Conservation (phyloP, 2,888 invertebrate species). For the Epinotia ramella region DNA sequence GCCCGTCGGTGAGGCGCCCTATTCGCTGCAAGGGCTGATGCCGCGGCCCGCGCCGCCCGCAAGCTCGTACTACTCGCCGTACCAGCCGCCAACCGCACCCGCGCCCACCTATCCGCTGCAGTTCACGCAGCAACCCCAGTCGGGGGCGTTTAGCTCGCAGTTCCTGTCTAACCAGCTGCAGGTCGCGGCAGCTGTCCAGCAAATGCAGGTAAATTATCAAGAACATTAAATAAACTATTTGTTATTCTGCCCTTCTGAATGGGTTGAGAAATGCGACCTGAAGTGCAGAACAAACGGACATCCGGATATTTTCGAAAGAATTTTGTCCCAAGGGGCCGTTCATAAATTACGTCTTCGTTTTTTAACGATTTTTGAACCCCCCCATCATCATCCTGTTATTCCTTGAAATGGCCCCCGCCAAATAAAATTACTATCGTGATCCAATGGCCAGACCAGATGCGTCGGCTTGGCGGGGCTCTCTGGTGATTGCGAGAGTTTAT, state of each 20-base stretch:
- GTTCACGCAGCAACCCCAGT: slow-evolving; percentile 86
- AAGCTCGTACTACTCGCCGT: slow-evolving; percentile 80
- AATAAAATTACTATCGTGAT: no score
- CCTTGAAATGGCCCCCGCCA: no score
- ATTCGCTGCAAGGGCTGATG: slow-evolving; percentile 77
- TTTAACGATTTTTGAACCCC: no score
- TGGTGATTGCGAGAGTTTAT: no score
- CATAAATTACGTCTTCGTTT: no score
- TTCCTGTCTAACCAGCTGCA: slow-evolving; percentile 79
- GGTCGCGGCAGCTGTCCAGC: slow-evolving; percentile 80
- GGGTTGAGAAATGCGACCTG: no score
- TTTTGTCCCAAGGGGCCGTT: no score
- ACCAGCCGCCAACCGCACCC: slow-evolving; percentile 82
- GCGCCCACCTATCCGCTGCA: slow-evolving; percentile 87
- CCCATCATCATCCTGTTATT: no score
- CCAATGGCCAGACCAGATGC: no score
- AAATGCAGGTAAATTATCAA: slow-evolving; percentile 72
- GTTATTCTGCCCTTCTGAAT: not conserved
- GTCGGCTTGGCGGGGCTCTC: no score
- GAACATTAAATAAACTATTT: not conserved
- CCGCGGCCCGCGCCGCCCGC: slow-evolving; percentile 80
- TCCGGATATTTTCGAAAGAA: no score
- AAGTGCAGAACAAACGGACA: no score
- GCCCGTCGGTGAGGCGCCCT: slow-evolving; percentile 77
- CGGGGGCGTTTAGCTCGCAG: slow-evolving; percentile 79